Base-by-base conservation (phyloP, 2,113 vertebrate species). In the Macrotus californicus region DNA sequence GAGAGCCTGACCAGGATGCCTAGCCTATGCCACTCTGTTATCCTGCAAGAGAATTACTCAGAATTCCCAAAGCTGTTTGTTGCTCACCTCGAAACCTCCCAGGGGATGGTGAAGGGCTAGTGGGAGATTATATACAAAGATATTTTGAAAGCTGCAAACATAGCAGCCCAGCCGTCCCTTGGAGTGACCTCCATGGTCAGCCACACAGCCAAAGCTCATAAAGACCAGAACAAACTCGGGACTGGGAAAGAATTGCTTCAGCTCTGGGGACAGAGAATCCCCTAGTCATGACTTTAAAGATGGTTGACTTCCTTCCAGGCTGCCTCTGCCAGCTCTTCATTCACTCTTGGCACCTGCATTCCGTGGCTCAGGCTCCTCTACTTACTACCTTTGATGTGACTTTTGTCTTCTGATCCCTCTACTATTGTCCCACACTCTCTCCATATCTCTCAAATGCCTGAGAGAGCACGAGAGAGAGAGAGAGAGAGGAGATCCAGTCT, bases 341-440 rank as follows among this genome's bases (percentile, higher is more conserved):
- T 46, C 50, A 9, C 43, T 64, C 70, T 26, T n/a, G 16, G 6
- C 26, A 46, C 70, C 56, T 8, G 31, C 43, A 7, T 77, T n/a
- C 46, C 39, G 14, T 8, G 22, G 59, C 59, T 66, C 54, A 66
- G 0, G 5, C 46, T 82, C 22, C 70, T 43, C 43, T 29, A 36
- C 31, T 22, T 29, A 7, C 41, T 16, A 16, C 21, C 56, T 75
- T 41, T 21, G 1, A 4, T n/a, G 34, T 24, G 66, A 43, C 5
- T 48, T 75, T 76, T n/a, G 11, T 52, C 84, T 89, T 81, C 66
- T 12, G 22, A 9, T 95, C 43, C 16, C 18, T 89, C 79, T 92
- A 21, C 7, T 16, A 24, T 69, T 43, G 73, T 21, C 66, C 11
- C 43, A 11, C 1, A 46, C 10, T 43, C 41, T 24, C 41, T 54